phyloP scores from a whole-genome alignment of 2,888 invertebrate genomes.

The Asteroscopus sphinx region DNA sequence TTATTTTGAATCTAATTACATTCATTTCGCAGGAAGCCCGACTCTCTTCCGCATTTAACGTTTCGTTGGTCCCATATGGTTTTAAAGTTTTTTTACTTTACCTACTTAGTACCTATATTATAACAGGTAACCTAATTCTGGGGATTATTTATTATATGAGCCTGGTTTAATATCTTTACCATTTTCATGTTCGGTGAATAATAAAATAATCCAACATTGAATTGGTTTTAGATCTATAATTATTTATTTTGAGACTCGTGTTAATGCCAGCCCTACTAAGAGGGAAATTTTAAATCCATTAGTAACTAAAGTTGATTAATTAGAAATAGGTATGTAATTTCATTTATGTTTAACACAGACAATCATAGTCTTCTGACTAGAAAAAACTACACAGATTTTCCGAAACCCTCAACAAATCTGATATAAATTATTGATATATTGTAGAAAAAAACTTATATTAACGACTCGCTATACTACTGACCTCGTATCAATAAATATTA shows the following conservation, averaged over 20 bases:
- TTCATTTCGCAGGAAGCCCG: slow-evolving; percentile 51
- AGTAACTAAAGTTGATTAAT: slow-evolving; percentile 54
- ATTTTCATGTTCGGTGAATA: slow-evolving; percentile 21
- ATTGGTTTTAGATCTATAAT: slow-evolving; percentile 6
- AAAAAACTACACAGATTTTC: slow-evolving; percentile 82
- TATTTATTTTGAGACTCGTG: slow-evolving; percentile 14
- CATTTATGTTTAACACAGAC: slow-evolving; percentile 78
- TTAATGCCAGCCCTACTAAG: slow-evolving; percentile 53
- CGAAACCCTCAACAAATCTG: slow-evolving; percentile 75
- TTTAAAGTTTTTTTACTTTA: slow-evolving; percentile 35
- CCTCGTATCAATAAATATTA: slow-evolving; percentile 87
- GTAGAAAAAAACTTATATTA: slow-evolving; percentile 72
- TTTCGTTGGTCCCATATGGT: slow-evolving; percentile 57
- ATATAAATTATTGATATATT: slow-evolving; percentile 68
- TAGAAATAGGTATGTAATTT: slow-evolving; percentile 62
- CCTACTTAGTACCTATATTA: slow-evolving; percentile 26
- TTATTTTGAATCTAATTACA: slow-evolving; percentile 53
- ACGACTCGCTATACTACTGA: slow-evolving; percentile 82
- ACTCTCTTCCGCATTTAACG: slow-evolving; percentile 50
- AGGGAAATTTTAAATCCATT: slow-evolving; percentile 38
- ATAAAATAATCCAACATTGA: slow-evolving; percentile 36
- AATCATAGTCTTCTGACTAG: slow-evolving; percentile 87
- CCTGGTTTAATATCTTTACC: slow-evolving; percentile 4
- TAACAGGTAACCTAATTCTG: slow-evolving; percentile 16
- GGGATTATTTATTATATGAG: slow-evolving; percentile 7